These are phyloP conservation scores for Nymphicus hollandicus DNA, from an alignment of 2,113 vertebrate genomes.

Conservation along the genomic window DNA sequence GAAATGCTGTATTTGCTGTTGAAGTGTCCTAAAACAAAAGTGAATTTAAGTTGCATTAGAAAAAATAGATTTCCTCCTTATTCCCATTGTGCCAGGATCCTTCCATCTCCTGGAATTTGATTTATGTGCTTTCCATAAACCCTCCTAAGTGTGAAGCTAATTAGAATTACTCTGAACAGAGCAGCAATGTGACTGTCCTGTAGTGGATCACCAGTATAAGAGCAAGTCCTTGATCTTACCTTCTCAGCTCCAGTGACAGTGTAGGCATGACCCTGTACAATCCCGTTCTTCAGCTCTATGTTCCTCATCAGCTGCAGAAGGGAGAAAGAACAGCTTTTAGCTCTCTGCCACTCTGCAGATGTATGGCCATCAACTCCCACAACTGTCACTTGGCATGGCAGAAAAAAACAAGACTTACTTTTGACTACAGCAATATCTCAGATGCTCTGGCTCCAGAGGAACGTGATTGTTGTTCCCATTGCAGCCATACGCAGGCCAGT, in stretches of 20 bases:
- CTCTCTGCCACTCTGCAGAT: background rate
- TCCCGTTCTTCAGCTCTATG: slow-evolving; percentile 48
- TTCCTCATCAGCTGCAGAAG: background rate
- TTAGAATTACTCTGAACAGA: background rate
- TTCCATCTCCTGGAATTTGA: background rate
- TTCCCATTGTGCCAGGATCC: background rate
- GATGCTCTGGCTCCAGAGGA: background rate
- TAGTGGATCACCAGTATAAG: background rate
- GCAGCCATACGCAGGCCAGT: background rate
- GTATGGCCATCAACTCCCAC: background rate
- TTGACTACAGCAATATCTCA: background rate
- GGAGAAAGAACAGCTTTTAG: background rate
- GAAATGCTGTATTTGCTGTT: background rate
- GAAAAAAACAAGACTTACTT: background rate
- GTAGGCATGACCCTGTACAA: slow-evolving; percentile 75
- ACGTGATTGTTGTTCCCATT: background rate
- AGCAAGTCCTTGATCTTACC: slow-evolving; percentile 47
- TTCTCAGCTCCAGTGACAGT: slow-evolving; percentile 63
- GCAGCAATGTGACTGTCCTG: background rate
- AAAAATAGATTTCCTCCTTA: background rate
- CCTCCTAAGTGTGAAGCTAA: background rate
- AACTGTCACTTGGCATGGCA: background rate
- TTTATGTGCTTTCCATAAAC: background rate
- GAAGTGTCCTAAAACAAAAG: background rate
- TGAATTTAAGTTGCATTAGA: background rate